phyloP scores from a whole-genome alignment of 1,140 invertebrate species.

The Mylabris phalerata region DNA sequence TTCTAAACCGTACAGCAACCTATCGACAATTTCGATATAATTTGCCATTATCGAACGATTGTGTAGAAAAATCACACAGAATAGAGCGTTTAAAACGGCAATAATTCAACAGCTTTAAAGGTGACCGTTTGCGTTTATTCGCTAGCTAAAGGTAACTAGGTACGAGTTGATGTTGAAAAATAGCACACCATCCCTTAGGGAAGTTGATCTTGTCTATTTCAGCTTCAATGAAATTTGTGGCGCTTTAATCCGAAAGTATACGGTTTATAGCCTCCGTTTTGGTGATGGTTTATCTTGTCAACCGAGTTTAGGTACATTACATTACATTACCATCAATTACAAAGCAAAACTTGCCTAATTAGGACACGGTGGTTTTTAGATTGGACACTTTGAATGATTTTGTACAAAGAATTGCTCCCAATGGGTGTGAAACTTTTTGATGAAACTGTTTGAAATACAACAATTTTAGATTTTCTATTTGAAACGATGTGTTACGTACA shows the following conservation, averaged over 20 bases:
- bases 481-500: no score
- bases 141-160: constrained; percentile 7
- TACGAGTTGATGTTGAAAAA: constrained; percentile 14
- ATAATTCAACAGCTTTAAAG: constrained; percentile 11
- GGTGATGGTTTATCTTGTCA: constrained; percentile 13
- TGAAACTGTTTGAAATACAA: no score
- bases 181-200: constrained; percentile 5
- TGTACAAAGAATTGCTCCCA: no score
- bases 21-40: no score
- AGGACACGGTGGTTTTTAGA: no score
- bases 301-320: constrained; percentile 13
- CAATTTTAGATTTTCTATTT: no score
- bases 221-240: constrained; percentile 9
- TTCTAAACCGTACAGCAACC: no score
- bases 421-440: no score
- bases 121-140: constrained; percentile 6
- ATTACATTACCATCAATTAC: not conserved
- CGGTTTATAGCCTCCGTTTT: constrained; percentile 9
- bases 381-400: no score
- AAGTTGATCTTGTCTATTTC: constrained; percentile 6
- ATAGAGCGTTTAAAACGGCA: constrained; percentile 12
- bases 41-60: no score
- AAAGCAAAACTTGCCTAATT: no score
- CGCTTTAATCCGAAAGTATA: constrained; percentile 9
- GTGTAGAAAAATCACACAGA: constrained; percentile 9